Evolutionary conservation across 2,113 vertebrate species (phyloP).

Genomic region (Ciconia stormi): DNA sequence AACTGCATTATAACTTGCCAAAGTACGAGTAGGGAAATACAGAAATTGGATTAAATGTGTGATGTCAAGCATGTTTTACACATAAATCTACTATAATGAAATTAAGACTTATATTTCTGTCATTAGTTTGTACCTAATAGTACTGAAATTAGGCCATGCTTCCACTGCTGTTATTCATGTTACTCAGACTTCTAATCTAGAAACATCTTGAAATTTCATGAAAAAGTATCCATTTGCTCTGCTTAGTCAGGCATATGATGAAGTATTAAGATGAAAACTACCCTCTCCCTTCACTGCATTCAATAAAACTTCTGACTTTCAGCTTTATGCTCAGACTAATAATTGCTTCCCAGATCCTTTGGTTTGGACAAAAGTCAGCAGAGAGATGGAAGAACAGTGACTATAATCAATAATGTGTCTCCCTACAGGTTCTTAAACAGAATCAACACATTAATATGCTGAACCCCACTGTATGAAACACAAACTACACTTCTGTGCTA

Average conservation of each 20-base stretch:
- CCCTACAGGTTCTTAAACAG: background rate
- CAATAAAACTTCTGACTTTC: background rate
- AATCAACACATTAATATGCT: background rate
- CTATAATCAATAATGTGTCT: background rate
- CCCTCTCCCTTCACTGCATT: background rate
- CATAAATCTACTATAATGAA: background rate
- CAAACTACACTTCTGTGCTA: background rate
- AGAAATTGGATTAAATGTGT: background rate
- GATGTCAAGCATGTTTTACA: background rate
- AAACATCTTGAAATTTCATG: background rate
- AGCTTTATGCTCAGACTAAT: background rate
- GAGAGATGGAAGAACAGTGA: background rate
- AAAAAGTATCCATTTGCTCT: background rate
- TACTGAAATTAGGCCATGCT: background rate
- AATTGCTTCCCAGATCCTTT: background rate
- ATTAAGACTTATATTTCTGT: background rate
- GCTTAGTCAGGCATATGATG: background rate
- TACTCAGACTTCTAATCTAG: background rate
- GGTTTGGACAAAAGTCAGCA: background rate
- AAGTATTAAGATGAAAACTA: background rate
- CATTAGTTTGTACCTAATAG: background rate
- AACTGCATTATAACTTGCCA: background rate
- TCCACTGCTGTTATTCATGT: background rate
- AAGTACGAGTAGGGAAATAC: background rate
- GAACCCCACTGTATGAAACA: background rate